These are phyloP conservation scores for Drosophila atripex DNA, from an alignment of 2,888 invertebrate species.

Conservation along the genomic window DNA sequence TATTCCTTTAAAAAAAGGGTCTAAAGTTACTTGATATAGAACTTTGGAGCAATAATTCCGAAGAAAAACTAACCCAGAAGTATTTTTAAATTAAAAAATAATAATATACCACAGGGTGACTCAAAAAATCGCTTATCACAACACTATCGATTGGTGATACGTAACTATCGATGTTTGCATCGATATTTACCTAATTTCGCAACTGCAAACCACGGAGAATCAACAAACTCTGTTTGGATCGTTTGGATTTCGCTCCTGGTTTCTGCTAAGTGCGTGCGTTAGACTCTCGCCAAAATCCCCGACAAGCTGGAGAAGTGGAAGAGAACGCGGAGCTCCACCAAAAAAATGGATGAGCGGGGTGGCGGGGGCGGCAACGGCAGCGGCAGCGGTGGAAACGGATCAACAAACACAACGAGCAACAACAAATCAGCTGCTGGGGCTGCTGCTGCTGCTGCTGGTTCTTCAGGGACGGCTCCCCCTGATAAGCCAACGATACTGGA, in stretches of 20 bases:
- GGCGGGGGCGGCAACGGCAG: conserved; percentile 49
- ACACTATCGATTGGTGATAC: neutral
- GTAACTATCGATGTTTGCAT: conserved; percentile 1
- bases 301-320: conserved; percentile 82
- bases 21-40: too few relatives aligned
- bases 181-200: conserved; percentile 4
- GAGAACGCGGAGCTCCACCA: conserved; percentile 81
- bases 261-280: neutral
- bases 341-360: conserved; percentile 76
- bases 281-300: conserved; percentile 5
- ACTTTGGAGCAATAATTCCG: too few relatives aligned
- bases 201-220: neutral
- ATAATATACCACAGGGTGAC: too few relatives aligned
- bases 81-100: too few relatives aligned
- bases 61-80: too few relatives aligned
- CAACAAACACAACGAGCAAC: conserved; percentile 18
- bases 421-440: conserved; percentile 45
- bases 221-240: conserved; percentile 1
- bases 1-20: too few relatives aligned
- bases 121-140: too few relatives aligned
- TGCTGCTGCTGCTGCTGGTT: conserved; percentile 14
- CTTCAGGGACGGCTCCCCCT: conserved; percentile 31
- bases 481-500: conserved; percentile 81
- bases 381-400: conserved; percentile 9
- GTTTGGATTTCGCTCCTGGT: neutral